Base-by-base conservation (phyloP, 1,140 invertebrate genomes). In the Drosophila setifemur region DNA sequence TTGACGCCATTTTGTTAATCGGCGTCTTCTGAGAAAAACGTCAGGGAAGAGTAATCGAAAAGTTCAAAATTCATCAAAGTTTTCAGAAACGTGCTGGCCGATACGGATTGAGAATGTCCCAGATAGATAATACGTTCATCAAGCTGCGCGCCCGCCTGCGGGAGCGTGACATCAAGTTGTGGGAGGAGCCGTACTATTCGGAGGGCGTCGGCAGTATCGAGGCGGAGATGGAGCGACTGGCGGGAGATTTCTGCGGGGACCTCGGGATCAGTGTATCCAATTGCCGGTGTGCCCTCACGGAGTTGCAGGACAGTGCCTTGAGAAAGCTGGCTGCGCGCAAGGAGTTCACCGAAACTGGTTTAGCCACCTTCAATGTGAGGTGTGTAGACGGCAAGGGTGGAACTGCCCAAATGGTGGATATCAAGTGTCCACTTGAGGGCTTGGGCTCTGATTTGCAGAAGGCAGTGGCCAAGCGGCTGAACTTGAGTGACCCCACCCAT, bases 141-240 rank as follows among this genome's bases (percentile, higher is more conserved):
- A 71, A 54, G 42, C 8, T 82, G 45, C 57, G 79, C 21, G 55
- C 53, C 4, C 57, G 49, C 1, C 28, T 82, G 5, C 61, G 71
- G 4, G 44, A 73, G 33, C 69, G 33, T 0, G 31, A 55, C 71
- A 91, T 96, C 5, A 95, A 95, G 85, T 86, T 96, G 53, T 96
- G 95, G 95, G 90, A 93, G 48, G 82, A 92, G 21, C 95, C 95
- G 0, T 96, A 94, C 86, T 93, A 92, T 52, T 72, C 73, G 11
- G 90, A 92, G 60, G 90, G 91, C 31, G 83, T 86, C 25, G 90
- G 91, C 11, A 47, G 73, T 23, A 87, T 76, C n/a, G 89, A 91
- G 14, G 48, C 73, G 2, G 91, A 92, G 57, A 72, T 91, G 75
- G 88, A 92, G 85, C 92, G 91, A 9, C 76, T 96, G 23, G 92